Evolutionary conservation across 2,797 vertebrate genomes (phyloP).

Genomic region (Microctenopoma steveboyesi): DNA sequence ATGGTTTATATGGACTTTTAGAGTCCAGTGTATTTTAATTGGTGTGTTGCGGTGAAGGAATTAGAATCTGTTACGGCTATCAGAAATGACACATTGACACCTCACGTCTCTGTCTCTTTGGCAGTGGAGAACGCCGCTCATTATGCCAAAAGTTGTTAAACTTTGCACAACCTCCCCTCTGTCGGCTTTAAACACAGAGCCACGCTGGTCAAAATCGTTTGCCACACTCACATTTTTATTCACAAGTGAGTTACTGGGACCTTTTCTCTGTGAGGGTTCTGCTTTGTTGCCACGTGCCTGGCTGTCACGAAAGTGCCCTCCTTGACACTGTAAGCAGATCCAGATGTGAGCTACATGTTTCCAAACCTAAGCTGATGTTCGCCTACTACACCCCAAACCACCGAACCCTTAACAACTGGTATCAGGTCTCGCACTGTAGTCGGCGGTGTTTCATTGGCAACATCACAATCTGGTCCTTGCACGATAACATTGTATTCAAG

Average conservation of each 20-base stretch:
- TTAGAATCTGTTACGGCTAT: constrained; percentile 26
- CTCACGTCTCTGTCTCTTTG: constrained; percentile 17
- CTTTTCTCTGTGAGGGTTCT: constrained; percentile 66
- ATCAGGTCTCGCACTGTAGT: constrained; percentile 82
- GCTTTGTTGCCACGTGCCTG: constrained; percentile 78
- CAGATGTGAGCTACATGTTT: constrained; percentile 81
- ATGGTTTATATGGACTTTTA: constrained; percentile 1
- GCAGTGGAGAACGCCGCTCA: constrained; percentile 26
- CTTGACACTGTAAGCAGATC: constrained; percentile 70
- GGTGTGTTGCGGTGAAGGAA: constrained; percentile 16
- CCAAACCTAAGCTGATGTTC: constrained; percentile 67
- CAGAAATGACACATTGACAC: constrained; percentile 20
- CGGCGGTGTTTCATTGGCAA: constrained; percentile 85
- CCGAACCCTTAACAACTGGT: constrained; percentile 61
- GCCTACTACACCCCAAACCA: constrained; percentile 66
- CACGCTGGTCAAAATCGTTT: constrained; percentile 62
- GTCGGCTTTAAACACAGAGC: constrained; percentile 52
- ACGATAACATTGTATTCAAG: neutral
- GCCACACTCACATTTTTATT: constrained; percentile 58
- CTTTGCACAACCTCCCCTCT: constrained; percentile 54
- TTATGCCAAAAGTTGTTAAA: constrained; percentile 54
- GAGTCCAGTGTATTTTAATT: constrained; percentile 14
- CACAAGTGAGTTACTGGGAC: constrained; percentile 65
- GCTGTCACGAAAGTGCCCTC: constrained; percentile 74
- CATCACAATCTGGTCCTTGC: constrained; percentile 20